Evolutionary conservation across 1,140 invertebrate genomes (phyloP).

Genomic region (Tachypleus tridentatus): DNA sequence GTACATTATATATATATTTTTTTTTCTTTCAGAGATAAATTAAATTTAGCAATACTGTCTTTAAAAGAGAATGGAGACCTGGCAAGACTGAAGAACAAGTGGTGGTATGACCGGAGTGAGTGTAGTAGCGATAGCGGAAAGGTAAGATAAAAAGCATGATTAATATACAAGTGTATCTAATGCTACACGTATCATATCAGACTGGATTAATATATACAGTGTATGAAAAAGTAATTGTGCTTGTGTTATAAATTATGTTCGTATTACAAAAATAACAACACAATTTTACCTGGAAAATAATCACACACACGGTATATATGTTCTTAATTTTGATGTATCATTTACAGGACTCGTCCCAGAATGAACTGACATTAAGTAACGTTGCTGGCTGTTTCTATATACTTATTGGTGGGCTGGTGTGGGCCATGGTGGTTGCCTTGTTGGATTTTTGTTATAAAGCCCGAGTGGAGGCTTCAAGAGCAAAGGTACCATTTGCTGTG

Average conservation of each 20-base stretch:
- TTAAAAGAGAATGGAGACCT: conserved; percentile 87
- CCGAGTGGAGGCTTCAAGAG: conserved; percentile 63
- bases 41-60: conserved; percentile 81
- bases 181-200: neutral
- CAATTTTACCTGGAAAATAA: no score
- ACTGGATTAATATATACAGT: no score
- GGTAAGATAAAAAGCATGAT: conserved; percentile 20
- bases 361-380: conserved; percentile 87
- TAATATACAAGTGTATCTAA: conserved; percentile 10
- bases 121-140: conserved; percentile 31
- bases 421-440: conserved; percentile 80
- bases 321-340: conserved; percentile 10
- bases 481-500: conserved; percentile 48
- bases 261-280: no score
- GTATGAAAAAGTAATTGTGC: no score
- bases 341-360: conserved; percentile 58
- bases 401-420: conserved; percentile 77
- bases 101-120: conserved; percentile 66
- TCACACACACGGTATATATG: neutral
- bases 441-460: conserved; percentile 81
- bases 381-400: conserved; percentile 99
- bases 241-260: no score
- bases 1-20: no score
- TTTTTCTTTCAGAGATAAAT: conserved; percentile 53
- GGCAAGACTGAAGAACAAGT: conserved; percentile 79